A percentile compares a stretch with the other conserved stretches of the same genome.
These are phyloP conservation scores for Heliocidaris tuberculata DNA, from an alignment of 35 echinoderm and acorn worm species.

Conservation along the genomic window DNA sequence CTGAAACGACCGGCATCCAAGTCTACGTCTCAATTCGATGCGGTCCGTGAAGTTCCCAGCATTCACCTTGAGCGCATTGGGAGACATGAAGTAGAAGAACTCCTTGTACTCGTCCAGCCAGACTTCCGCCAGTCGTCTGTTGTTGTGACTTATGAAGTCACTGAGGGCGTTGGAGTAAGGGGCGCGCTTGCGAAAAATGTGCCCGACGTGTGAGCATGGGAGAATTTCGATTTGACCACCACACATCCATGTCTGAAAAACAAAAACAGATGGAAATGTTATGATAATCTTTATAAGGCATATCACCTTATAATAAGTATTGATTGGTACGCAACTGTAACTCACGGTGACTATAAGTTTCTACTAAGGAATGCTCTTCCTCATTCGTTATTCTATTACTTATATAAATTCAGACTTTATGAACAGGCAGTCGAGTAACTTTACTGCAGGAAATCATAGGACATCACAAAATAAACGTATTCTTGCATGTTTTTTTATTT, in stretches of 20 bases:
- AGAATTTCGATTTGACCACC: conserved; percentile 56
- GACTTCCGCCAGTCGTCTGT: conserved; percentile 83
- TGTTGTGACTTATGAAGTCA: conserved; percentile 82
- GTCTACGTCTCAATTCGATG: conserved; percentile 27
- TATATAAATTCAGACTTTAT: no score
- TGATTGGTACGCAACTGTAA: no score
- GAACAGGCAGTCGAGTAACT: no score
- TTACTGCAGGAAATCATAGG: no score
- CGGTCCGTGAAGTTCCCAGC: conserved; percentile 59
- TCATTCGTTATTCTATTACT: no score
- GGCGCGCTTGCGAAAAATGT: conserved; percentile 56
- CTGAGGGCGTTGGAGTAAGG: conserved; percentile 71
- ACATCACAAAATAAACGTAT: no score
- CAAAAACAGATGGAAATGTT: not conserved
- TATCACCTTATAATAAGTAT: no score
- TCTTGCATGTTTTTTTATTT: no score
- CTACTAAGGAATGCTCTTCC: no score
- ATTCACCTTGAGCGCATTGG: conserved; percentile 17
- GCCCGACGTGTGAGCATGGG: conserved; percentile 62
- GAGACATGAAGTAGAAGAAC: conserved; percentile 64
- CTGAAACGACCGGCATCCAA: conserved; percentile 62
- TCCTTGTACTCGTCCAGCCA: conserved; percentile 90
- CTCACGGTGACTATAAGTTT: no score
- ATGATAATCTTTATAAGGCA: no score
- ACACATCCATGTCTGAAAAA: conserved; percentile 66